Evolutionary conservation across 2,797 vertebrate genomes (phyloP).

Genomic region (Falco cherrug): DNA sequence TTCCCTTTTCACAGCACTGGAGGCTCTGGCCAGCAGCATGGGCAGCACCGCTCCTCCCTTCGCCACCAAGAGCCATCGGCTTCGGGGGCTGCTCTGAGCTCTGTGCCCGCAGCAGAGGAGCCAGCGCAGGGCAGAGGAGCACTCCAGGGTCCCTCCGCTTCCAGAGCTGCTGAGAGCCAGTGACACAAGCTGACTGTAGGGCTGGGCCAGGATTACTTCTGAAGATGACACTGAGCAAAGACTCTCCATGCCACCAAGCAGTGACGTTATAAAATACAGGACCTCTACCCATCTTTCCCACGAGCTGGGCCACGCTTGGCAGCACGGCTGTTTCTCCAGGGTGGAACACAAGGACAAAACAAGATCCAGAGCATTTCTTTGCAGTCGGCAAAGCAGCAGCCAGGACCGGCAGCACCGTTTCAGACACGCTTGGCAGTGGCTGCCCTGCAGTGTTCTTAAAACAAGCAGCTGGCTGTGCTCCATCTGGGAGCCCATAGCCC

Average conservation of each 20-base stretch:
- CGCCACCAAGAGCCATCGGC: accelerated
- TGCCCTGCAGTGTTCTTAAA: neutral
- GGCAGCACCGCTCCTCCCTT: neutral
- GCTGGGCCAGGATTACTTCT: neutral
- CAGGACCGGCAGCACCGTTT: accelerated
- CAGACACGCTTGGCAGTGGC: neutral
- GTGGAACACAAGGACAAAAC: accelerated
- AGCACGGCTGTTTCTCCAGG: accelerated
- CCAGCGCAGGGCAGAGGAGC: neutral
- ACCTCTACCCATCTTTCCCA: neutral
- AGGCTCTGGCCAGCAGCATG: neutral
- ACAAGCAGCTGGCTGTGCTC: neutral
- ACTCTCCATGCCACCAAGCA: neutral
- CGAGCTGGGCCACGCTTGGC: neutral
- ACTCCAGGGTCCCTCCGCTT: neutral
- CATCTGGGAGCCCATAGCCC: neutral
- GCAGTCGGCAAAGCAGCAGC: neutral
- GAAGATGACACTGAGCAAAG: neutral
- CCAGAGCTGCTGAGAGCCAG: neutral
- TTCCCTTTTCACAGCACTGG: neutral
- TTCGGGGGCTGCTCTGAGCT: accelerated
- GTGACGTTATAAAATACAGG: neutral
- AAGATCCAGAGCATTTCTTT: neutral
- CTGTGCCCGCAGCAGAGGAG: neutral
- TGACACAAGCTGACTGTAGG: neutral